Evolutionary conservation across 1,140 invertebrate species (phyloP), one percentile per base, ranked within the genome.

Genomic region (Platorchestia sp.): DNA sequence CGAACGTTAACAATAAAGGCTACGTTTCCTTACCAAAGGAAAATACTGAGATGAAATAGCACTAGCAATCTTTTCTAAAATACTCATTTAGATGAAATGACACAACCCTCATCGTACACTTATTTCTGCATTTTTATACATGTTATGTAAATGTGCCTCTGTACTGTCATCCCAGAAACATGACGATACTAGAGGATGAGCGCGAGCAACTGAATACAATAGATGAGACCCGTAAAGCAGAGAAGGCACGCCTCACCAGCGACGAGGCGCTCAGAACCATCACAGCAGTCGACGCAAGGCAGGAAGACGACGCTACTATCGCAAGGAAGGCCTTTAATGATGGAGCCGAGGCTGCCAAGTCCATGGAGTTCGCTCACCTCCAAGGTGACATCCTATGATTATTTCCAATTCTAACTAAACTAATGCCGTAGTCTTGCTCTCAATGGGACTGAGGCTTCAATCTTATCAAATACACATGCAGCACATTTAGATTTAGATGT

Each of bases 131-230:
- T n/a, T n/a, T n/a, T 51, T 51, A 51, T 10, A 6, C 6, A 10
- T 14, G 59, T 75, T 75, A 22, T 36, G 36, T 22, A 10, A 22
- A 36, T 22, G 59, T 36, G 59, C 36, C 59, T 22, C 59, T 75
- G 7, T 10, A 75, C 45, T 47, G 95, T 59, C 1, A 36, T 86
- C 43, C n/a, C 47, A 95, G 45, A 91, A 40, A 36, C 45, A 95
- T 96, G 75, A 95, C 86, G 91, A 19, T 95, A 16, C 45, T 89
- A 47, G 90, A 95, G 95, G 44, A 42, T 0, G 91, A 93, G 43
- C 43, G 91, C 14, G 91, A 41, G 0, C 45, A 45, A 44, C 44
- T 93, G 14, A 47, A 93, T 44, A 93, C 91, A 10, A 36, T 47
- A 14, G 45, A 42, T 0, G 91, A 93, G 91, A 93, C 91, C 19